Evolutionary conservation across 1,140 invertebrate species (phyloP).

Genomic region (Aphelenchoides fujianensis): DNA sequence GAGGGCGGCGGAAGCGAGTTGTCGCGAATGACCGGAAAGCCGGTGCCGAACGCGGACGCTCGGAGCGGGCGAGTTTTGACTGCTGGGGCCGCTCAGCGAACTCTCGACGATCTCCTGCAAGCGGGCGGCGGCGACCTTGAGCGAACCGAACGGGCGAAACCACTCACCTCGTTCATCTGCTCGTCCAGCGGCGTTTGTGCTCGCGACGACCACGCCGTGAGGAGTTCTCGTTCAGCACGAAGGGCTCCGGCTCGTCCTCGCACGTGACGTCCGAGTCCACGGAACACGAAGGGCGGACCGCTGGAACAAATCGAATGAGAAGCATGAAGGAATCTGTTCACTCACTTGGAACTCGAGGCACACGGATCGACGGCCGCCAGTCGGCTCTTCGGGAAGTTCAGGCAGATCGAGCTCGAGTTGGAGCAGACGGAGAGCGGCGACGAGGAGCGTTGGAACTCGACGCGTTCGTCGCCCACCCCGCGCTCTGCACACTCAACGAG

Average conservation of each 20-base stretch:
- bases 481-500: constrained; percentile 18
- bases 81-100: not conserved
- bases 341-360: not conserved
- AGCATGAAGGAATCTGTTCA: not conserved
- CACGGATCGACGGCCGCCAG: not conserved
- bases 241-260: constrained; percentile 23
- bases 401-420: constrained; percentile 9
- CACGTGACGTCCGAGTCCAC: constrained; percentile 20
- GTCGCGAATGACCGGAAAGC: not conserved
- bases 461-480: not conserved
- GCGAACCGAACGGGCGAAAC: no score
- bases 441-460: constrained; percentile 5
- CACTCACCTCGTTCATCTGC: constrained; percentile 17
- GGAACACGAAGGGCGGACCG: not conserved
- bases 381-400: not conserved
- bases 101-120: not conserved
- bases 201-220: constrained; percentile 40
- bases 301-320: no score
- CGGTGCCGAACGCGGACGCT: not conserved
- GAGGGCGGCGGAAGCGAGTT: constrained; percentile 6
- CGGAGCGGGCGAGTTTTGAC: not conserved
- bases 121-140: not conserved
- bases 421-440: constrained; percentile 20
- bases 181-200: constrained; percentile 31
- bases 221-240: constrained; percentile 41